Evolutionary conservation across 2,888 invertebrate genomes (phyloP).

Genomic region (Drosophila multiciliata): DNA sequence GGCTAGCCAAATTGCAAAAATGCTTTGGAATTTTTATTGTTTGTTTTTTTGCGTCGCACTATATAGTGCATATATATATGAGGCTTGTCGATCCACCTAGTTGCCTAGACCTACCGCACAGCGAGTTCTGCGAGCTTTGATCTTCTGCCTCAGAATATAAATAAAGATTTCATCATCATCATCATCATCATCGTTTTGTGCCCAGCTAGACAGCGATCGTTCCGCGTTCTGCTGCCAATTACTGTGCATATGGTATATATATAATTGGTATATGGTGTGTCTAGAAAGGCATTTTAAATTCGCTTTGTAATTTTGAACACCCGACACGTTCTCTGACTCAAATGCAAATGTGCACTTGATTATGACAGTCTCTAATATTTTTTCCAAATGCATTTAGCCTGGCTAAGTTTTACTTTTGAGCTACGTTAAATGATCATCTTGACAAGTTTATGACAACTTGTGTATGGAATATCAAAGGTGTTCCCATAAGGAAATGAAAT

Average conservation of each 20-base stretch:
- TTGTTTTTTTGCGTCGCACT: conserved; percentile 40
- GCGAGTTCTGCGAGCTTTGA: conserved; percentile 61
- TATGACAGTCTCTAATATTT: conserved; percentile 41
- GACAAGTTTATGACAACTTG: conserved; percentile 22
- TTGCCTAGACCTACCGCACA: conserved; percentile 64
- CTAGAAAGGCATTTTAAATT: conserved; percentile 42
- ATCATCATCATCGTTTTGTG: conserved; percentile 17
- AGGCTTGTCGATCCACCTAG: conserved; percentile 7
- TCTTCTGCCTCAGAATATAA: conserved; percentile 66
- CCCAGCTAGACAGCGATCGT: conserved; percentile 38
- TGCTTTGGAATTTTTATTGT: conserved; percentile 81
- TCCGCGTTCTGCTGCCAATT: conserved; percentile 63
- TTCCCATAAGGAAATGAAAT: conserved; percentile 25
- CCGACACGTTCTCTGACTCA: conserved; percentile 39
- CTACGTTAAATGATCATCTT: conserved; percentile 1
- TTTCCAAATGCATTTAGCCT: conserved; percentile 9
- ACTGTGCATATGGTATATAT: conserved; percentile 23
- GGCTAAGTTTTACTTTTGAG: conserved; percentile 1
- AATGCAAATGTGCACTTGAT: conserved; percentile 55
- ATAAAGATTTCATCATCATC: conserved; percentile 66
- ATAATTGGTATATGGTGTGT: conserved; percentile 17
- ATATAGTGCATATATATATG: conserved; percentile 9
- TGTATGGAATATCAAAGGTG: conserved; percentile 29
- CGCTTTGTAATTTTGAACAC: conserved; percentile 42
- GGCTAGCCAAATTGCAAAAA: conserved; percentile 72